Percentiles rank a stretch among this genome's conserved stretches.
phyloP scores from a whole-genome alignment of 2,113 vertebrate species.

The Aix galericulata region DNA sequence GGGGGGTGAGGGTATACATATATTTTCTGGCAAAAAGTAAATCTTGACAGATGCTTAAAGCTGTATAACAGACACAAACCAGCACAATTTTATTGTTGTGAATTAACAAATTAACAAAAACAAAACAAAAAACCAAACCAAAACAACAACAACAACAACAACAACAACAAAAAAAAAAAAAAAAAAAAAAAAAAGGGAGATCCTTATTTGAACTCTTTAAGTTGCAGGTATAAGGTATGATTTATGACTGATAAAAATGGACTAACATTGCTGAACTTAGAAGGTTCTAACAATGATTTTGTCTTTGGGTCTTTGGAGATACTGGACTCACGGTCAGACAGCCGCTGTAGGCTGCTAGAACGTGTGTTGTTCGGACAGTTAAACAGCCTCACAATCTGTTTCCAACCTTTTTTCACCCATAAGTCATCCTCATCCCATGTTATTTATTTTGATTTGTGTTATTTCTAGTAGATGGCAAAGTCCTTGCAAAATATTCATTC shows the following conservation, averaged over 20 bases:
- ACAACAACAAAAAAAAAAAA: no score
- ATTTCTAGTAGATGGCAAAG: not conserved
- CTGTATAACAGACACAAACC: not conserved
- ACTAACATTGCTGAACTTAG: not conserved
- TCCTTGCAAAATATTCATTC: not conserved
- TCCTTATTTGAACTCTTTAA: not conserved
- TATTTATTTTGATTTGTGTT: not conserved
- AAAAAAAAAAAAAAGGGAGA: not conserved
- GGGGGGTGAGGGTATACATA: no score
- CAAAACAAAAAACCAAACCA: no score
- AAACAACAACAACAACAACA: no score
- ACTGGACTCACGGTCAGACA: not conserved
- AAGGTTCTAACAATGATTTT: not conserved
- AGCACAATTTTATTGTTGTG: not conserved
- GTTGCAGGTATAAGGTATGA: not conserved
- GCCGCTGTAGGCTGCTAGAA: not conserved
- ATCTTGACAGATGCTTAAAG: not conserved
- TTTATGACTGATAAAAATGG: not conserved
- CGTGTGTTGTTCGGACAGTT: not conserved
- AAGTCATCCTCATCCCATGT: fast-evolving
- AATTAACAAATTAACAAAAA: not conserved
- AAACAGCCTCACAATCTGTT: not conserved
- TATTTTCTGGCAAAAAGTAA: not conserved
- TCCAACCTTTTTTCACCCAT: not conserved
- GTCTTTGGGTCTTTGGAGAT: not conserved